These are phyloP conservation scores for Zoanthus sansibaricus DNA, from an alignment of 92 coral and sea anemone genomes.

Conservation along the genomic window DNA sequence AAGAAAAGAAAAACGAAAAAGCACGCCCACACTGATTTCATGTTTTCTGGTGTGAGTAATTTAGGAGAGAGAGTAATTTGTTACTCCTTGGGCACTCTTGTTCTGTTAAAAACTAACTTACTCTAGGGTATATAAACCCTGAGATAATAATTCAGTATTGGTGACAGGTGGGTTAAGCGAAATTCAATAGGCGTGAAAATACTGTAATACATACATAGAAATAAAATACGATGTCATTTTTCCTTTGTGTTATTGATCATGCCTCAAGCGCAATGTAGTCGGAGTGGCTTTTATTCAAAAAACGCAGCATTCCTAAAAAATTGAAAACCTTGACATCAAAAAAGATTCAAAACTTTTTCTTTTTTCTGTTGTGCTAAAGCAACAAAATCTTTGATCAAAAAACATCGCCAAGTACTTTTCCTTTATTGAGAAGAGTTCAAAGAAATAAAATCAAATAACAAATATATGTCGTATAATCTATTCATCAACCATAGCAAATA, in stretches of 20 bases:
- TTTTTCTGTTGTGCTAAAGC: background rate
- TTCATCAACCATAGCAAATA: background rate
- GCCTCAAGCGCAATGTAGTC: background rate
- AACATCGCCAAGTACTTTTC: background rate
- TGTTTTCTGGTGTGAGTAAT: background rate
- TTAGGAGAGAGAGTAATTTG: no score
- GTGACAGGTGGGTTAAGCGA: conserved; percentile 17
- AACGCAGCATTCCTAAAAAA: no score
- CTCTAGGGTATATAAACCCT: background rate
- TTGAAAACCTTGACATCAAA: no score
- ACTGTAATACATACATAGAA: background rate
- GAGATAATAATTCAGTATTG: background rate
- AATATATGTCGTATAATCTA: background rate
- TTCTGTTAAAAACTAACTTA: background rate
- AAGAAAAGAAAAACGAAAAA: background rate
- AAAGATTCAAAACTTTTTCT: background rate
- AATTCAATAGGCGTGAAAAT: conserved; percentile 33
- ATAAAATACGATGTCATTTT: no score
- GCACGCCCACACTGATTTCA: background rate
- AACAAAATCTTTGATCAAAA: background rate
- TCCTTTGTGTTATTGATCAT: background rate
- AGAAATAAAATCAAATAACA: background rate
- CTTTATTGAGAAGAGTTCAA: background rate
- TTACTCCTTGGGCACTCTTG: background rate
- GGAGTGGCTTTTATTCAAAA: no score